phyloP scores from a whole-genome alignment of 2,113 vertebrate species.

The Zootoca vivipara region DNA sequence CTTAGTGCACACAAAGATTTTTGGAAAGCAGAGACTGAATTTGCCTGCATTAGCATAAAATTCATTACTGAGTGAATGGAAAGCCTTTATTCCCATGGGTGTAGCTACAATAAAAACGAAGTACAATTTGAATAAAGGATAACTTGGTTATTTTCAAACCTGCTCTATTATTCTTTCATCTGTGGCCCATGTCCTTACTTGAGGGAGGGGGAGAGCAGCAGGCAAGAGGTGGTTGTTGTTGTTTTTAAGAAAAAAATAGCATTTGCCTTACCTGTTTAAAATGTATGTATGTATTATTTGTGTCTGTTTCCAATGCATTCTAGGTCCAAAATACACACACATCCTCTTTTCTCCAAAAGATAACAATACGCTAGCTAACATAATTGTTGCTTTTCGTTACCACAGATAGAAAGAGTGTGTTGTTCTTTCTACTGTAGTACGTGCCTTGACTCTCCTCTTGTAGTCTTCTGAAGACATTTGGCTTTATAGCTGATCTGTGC shows the following conservation, averaged over 20 bases:
- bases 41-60: conserved; percentile 12
- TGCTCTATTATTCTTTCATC: neutral
- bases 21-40: neutral
- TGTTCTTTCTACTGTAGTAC: neutral
- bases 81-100: neutral
- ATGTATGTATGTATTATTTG: neutral
- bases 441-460: neutral
- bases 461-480: neutral
- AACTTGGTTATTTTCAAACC: conserved; percentile 11
- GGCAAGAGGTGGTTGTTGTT: neutral
- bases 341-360: neutral
- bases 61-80: neutral
- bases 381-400: neutral
- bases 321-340: neutral
- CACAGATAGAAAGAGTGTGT: neutral
- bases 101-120: neutral
- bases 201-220: conserved; percentile 15
- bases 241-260: neutral
- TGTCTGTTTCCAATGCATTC: neutral
- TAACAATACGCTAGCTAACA: neutral
- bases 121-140: neutral
- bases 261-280: neutral
- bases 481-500: neutral
- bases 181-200: neutral
- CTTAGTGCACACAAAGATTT: neutral